Conservation (phyloP, 1,140 invertebrate genomes). For the Grapholita molesta region DNA sequence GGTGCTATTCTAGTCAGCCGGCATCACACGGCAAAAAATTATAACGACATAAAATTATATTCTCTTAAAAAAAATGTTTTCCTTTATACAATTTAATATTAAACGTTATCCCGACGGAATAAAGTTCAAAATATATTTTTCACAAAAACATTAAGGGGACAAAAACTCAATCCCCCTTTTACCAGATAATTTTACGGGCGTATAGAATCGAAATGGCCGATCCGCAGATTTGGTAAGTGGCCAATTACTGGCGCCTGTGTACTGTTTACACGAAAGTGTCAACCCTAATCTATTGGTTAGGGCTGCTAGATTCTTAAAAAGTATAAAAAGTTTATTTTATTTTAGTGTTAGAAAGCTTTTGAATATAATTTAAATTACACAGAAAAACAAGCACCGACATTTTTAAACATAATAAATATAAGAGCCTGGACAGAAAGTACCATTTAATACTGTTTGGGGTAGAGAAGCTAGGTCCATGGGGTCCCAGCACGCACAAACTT, state of each 20-base stretch:
- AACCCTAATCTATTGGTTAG: not conserved
- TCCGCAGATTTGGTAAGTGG: not conserved
- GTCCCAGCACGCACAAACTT: no score
- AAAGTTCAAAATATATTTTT: not conserved
- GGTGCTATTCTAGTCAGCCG: no score
- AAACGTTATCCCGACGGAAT: not conserved
- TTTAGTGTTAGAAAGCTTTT: no score
- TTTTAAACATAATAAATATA: no score
- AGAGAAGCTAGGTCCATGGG: no score
- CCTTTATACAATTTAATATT: not conserved
- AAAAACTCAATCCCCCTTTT: not conserved
- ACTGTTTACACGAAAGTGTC: not conserved
- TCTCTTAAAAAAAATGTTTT: not conserved
- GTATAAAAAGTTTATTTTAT: no score
- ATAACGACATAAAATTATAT: no score
- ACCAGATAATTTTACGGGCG: not conserved
- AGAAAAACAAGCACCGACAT: no score
- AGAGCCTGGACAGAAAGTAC: no score
- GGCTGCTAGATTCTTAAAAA: not conserved
- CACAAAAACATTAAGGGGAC: not conserved
- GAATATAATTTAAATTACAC: no score
- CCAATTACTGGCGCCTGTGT: not conserved
- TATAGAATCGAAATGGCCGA: constrained; percentile 1
- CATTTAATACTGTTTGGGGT: no score
- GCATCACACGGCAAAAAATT: no score